Evolutionary conservation across 2,113 vertebrate species (phyloP).

Genomic region (Hystrix cristata): DNA sequence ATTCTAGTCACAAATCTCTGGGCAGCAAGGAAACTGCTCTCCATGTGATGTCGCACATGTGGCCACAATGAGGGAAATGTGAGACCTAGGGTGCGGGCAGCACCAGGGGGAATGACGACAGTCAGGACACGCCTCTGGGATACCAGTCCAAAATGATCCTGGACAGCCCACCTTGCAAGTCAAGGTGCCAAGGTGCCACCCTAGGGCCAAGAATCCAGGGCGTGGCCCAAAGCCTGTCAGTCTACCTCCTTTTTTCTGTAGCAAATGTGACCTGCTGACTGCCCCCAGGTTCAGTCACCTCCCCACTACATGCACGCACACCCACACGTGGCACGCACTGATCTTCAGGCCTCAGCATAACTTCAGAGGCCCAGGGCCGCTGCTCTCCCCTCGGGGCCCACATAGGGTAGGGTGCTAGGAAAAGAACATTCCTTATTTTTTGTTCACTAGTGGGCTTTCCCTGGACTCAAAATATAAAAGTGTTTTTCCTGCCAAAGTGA

Average conservation of each 20-base stretch:
- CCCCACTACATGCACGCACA: not conserved
- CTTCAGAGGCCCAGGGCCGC: not conserved
- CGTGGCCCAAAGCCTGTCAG: not conserved
- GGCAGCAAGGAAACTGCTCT: not conserved
- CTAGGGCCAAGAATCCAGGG: not conserved
- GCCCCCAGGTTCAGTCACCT: not conserved
- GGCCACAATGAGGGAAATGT: not conserved
- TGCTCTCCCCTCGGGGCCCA: not conserved
- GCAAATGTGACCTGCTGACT: not conserved
- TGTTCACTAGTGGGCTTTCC: not conserved
- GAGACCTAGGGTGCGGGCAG: not conserved
- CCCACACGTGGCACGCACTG: not conserved
- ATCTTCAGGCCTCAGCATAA: not conserved
- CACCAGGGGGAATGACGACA: not conserved
- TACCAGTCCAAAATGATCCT: not conserved
- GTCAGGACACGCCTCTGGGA: not conserved
- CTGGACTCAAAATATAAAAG: not conserved
- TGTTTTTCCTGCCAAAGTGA: not conserved
- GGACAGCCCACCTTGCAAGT: accelerated
- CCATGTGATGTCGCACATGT: not conserved
- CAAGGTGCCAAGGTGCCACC: not conserved
- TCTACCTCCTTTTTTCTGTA: not conserved
- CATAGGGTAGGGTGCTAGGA: not conserved
- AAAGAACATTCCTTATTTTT: not conserved
- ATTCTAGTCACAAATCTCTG: not conserved